These are phyloP conservation scores for Guaruba guarouba DNA, from an alignment of 2,113 vertebrate species.

Conservation along the genomic window DNA sequence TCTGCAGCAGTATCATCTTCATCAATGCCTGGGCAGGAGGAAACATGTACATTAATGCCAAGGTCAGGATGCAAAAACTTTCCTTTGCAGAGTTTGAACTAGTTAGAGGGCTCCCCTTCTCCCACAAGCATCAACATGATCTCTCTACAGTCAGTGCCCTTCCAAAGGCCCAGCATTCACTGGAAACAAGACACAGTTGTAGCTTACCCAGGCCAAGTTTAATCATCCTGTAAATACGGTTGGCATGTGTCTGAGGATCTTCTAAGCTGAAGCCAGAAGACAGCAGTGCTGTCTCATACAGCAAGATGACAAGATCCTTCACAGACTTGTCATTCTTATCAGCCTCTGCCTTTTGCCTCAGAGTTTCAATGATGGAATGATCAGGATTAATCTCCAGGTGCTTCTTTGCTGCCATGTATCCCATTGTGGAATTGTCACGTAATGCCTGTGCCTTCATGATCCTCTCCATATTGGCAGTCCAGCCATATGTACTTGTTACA, in stretches of 20 bases:
- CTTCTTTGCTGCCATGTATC: conserved; percentile 87
- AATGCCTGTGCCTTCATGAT: conserved; percentile 86
- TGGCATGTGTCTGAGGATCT: conserved; percentile 85
- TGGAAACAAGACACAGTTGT: accelerated
- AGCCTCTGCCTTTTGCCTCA: conserved; percentile 84
- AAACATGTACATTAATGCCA: accelerated
- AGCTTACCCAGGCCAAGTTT: conserved; percentile 90
- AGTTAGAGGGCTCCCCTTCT: accelerated
- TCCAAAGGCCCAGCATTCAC: accelerated
- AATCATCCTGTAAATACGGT: conserved; percentile 91
- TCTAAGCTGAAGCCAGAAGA: conserved; percentile 85
- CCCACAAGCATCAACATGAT: accelerated
- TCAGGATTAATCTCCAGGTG: conserved; percentile 84
- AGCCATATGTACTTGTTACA: conserved; percentile 79
- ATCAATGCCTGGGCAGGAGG: conserved; percentile 83
- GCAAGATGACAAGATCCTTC: conserved; percentile 84
- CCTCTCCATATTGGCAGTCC: conserved; percentile 88
- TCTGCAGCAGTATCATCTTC: conserved; percentile 88
- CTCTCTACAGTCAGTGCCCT: accelerated
- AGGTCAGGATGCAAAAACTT: not conserved
- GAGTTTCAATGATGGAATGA: conserved; percentile 81
- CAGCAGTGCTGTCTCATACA: conserved; percentile 81
- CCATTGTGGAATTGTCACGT: conserved; percentile 85
- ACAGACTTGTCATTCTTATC: conserved; percentile 88
- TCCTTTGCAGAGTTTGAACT: accelerated